phyloP scores from a whole-genome alignment of 2,888 invertebrate species.

The Dicycla oo region DNA sequence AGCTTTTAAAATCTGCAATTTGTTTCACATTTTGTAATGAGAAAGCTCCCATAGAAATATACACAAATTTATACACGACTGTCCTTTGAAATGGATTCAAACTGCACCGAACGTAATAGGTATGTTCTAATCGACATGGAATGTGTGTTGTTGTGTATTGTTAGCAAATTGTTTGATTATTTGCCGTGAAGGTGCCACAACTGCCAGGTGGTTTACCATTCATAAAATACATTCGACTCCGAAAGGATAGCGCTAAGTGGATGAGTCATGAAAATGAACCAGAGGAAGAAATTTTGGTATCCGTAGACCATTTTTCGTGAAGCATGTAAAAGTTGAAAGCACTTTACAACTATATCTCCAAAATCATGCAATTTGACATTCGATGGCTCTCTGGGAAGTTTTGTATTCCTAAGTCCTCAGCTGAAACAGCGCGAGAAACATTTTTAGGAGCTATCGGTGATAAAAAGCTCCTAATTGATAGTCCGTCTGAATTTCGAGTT shows the following conservation, averaged over 20 bases:
- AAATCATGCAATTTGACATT: too few species aligned
- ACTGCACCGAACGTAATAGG: conserved; percentile 6
- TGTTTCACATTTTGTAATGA: background rate
- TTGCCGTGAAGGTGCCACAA: conserved; percentile 9
- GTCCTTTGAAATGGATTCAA: conserved; percentile 15
- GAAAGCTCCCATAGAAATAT: background rate
- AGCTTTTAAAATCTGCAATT: background rate
- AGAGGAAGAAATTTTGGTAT: too few species aligned
- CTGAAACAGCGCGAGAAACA: too few species aligned
- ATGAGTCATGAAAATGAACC: background rate
- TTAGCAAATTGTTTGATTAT: conserved; percentile 35
- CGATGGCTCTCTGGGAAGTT: too few species aligned
- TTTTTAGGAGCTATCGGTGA: too few species aligned
- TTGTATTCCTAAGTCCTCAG: too few species aligned
- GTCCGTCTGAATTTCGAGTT: too few species aligned
- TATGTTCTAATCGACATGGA: conserved; percentile 16
- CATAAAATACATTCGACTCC: conserved; percentile 3
- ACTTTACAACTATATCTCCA: too few species aligned
- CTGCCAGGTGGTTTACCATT: conserved; percentile 20
- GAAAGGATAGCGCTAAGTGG: background rate
- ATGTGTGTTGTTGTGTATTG: conserved; percentile 24
- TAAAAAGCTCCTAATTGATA: too few species aligned
- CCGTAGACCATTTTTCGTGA: too few species aligned
- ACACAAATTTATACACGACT: conserved; percentile 11
- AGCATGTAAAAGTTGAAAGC: too few species aligned